Conservation (phyloP, 2,888 invertebrate genomes). For the Parochlus steinenii region DNA sequence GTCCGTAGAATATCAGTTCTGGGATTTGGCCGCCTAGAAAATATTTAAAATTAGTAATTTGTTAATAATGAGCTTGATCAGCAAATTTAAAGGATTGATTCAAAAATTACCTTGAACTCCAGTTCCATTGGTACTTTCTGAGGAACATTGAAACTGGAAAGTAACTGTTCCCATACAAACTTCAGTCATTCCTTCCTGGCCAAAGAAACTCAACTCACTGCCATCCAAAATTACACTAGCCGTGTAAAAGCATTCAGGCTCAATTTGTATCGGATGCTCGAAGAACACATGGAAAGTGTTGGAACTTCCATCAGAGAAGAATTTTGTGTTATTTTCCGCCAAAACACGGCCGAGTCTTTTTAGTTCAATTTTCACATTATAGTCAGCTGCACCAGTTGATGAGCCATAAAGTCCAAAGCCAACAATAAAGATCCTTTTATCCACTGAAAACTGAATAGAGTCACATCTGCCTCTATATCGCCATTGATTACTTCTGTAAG, state of each 20-base stretch:
- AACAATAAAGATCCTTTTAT: slow-evolving; percentile 87
- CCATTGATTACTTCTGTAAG: slow-evolving; percentile 95
- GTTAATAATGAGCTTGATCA: no score
- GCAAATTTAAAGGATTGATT: no score
- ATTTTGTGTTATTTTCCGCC: slow-evolving; percentile 83
- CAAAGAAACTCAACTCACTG: slow-evolving; percentile 87
- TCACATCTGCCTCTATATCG: slow-evolving; percentile 91
- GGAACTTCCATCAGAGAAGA: slow-evolving; percentile 92
- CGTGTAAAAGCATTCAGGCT: slow-evolving; percentile 86
- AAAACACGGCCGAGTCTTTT: slow-evolving; percentile 76
- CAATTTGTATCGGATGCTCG: slow-evolving; percentile 64
- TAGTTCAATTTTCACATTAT: slow-evolving; percentile 84
- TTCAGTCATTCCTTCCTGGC: slow-evolving; percentile 92
- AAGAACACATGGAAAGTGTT: slow-evolving; percentile 87
- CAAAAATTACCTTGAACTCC: slow-evolving; percentile 93
- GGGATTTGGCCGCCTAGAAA: no score
- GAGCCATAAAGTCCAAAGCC: slow-evolving; percentile 94
- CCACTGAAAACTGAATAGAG: slow-evolving; percentile 92
- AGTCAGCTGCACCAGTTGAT: slow-evolving; percentile 89
- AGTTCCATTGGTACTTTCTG: slow-evolving; percentile 93
- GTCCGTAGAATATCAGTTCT: slow-evolving; percentile 90
- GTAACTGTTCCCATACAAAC: slow-evolving; percentile 84
- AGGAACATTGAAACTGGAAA: slow-evolving; percentile 94
- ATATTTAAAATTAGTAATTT: no score
- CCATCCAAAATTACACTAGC: slow-evolving; percentile 92